phyloP scores from a whole-genome alignment of 2,113 vertebrate species.

The Albula glossodonta region DNA sequence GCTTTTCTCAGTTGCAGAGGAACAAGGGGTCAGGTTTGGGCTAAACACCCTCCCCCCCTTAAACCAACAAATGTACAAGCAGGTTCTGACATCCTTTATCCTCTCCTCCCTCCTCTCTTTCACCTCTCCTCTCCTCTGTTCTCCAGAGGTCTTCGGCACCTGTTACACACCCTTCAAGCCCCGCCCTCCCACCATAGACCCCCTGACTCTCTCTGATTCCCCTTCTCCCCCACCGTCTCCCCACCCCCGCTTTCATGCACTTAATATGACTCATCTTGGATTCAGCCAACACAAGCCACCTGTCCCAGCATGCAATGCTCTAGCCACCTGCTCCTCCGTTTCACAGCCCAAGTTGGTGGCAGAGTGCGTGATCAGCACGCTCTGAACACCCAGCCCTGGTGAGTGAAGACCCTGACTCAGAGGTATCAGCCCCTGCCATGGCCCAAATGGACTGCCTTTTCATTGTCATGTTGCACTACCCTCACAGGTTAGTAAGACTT shows the following conservation, averaged over 20 bases:
- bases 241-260: neutral
- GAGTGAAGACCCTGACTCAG: too few relatives aligned
- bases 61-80: neutral
- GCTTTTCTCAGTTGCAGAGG: neutral
- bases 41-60: neutral
- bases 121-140: neutral
- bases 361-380: neutral
- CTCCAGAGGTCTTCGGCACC: neutral
- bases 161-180: neutral
- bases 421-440: too few relatives aligned
- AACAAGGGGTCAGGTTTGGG: neutral
- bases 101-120: neutral
- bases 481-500: too few relatives aligned
- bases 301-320: slow-evolving; percentile 3
- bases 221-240: neutral
- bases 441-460: too few relatives aligned
- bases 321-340: neutral
- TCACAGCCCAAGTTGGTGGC: neutral
- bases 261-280: neutral
- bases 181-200: neutral
- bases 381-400: neutral
- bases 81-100: neutral
- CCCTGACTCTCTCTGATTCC: neutral
- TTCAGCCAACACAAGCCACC: neutral
- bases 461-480: too few relatives aligned